These are phyloP conservation scores for Chamaea fasciata DNA, from an alignment of 2,113 vertebrate genomes.

Conservation along the genomic window DNA sequence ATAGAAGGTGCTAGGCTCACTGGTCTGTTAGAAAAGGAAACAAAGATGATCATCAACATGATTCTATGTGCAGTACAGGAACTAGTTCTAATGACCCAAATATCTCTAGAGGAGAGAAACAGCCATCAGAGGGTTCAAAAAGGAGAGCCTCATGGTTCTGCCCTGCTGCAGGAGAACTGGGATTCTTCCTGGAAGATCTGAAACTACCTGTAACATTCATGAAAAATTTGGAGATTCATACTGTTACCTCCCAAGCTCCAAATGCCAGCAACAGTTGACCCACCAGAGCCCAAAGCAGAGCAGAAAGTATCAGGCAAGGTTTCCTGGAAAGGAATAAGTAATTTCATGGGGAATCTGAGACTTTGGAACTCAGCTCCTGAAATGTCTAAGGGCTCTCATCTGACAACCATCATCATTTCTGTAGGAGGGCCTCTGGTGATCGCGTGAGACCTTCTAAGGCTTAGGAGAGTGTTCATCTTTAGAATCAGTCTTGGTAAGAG, in stretches of 20 bases:
- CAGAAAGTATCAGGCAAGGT: not conserved
- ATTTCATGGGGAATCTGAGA: not conserved
- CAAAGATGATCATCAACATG: not conserved
- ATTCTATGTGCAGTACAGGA: not conserved
- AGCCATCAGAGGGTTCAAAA: not conserved
- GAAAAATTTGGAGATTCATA: not conserved
- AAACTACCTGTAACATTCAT: not conserved
- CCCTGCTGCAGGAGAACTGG: not conserved
- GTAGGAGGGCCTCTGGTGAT: not conserved
- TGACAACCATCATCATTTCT: not conserved
- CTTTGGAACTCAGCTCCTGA: not conserved
- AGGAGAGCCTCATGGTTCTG: not conserved
- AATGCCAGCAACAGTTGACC: not conserved
- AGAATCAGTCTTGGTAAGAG: not conserved
- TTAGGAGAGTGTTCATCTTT: not conserved
- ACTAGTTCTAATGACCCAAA: not conserved
- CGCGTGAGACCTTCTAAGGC: not conserved
- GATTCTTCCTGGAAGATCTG: not conserved
- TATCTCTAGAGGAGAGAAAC: not conserved
- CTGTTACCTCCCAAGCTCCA: not conserved
- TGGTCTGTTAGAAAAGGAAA: not conserved
- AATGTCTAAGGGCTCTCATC: not conserved
- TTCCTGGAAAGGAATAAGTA: not conserved
- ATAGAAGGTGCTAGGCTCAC: not conserved
- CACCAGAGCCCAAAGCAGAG: not conserved